These are phyloP conservation scores for Clusia tigrina DNA, from an alignment of 2,888 invertebrate species.

Conservation along the genomic window DNA sequence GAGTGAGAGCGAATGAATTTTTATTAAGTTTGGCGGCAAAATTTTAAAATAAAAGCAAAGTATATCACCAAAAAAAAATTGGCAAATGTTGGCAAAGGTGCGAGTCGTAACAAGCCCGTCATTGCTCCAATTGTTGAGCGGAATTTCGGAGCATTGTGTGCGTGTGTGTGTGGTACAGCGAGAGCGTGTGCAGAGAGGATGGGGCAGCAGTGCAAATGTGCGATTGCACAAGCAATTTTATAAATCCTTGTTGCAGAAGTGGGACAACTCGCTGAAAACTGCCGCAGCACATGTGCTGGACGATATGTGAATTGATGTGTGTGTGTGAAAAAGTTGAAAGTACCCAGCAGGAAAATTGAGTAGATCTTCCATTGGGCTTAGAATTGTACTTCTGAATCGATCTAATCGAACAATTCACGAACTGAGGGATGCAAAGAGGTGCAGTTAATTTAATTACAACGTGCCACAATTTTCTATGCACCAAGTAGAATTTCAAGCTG, in stretches of 20 bases:
- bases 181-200: background rate
- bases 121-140: too few species aligned
- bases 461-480: too few species aligned
- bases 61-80: constrained; percentile 7
- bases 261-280: constrained; percentile 13
- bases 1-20: constrained; percentile 20
- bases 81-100: constrained; percentile 13
- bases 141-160: background rate
- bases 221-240: background rate
- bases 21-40: constrained; percentile 26
- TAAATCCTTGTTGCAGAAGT: constrained; percentile 2
- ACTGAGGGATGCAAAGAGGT: constrained; percentile 9
- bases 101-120: constrained; percentile 3
- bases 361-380: too few species aligned
- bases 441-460: constrained; percentile 9
- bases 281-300: background rate
- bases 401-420: too few species aligned
- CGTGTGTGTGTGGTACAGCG: background rate
- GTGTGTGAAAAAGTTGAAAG: constrained; percentile 9
- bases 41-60: too few species aligned
- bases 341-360: too few species aligned
- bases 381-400: too few species aligned
- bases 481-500: too few species aligned
- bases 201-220: background rate
- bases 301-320: background rate